Conservation (phyloP, 2,797 vertebrate genomes). For the Melanogrammus aeglefinus region DNA sequence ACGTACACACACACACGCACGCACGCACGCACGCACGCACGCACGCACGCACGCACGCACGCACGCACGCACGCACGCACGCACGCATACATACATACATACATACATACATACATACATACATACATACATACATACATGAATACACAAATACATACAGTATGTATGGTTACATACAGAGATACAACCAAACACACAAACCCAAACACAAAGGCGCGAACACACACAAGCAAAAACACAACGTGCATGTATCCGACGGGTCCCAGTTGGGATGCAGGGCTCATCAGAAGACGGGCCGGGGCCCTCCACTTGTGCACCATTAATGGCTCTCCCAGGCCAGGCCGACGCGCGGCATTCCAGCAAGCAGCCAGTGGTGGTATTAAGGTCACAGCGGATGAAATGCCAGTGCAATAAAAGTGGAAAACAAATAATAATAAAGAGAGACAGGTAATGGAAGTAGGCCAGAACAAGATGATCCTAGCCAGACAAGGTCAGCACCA, state of each 20-base stretch:
- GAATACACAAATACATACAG: neutral
- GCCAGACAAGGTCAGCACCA: slow-evolving; percentile 26
- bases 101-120: neutral
- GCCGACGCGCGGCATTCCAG: neutral
- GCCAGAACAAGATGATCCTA: neutral
- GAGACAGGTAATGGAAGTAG: neutral
- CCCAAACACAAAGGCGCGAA: neutral
- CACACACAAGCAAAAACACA: neutral
- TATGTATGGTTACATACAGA: neutral
- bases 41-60: too few species aligned
- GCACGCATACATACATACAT: too few species aligned
- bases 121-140: too few species aligned
- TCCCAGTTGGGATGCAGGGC: neutral
- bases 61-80: too few species aligned
- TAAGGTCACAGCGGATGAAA: neutral
- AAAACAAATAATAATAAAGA: slow-evolving; percentile 3
- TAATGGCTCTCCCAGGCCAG: neutral
- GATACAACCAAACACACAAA: neutral
- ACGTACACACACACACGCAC: too few species aligned
- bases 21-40: too few species aligned
- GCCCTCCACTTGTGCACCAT: neutral
- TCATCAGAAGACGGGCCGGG: neutral
- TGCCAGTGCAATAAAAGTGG: slow-evolving; percentile 3
- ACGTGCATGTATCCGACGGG: neutral
- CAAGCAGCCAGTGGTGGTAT: neutral